These are phyloP conservation scores for Bolinopsis microptera DNA, from an alignment of 37 sponge, comb jelly and placozoan genomes.

Conservation along the genomic window DNA sequence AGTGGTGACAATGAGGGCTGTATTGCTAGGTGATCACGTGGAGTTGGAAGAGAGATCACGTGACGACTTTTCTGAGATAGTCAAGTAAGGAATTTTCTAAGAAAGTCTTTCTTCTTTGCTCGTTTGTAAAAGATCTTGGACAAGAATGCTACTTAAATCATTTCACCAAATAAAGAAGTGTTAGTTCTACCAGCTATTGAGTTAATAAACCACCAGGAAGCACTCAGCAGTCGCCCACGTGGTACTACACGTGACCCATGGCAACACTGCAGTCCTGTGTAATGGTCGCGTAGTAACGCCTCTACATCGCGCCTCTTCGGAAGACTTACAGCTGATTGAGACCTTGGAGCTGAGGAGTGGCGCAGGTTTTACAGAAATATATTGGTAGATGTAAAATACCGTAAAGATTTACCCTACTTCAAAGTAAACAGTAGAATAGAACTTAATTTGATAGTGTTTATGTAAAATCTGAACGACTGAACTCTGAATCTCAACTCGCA, in stretches of 20 bases:
- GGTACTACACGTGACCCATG: neutral
- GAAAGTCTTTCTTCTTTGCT: too few relatives aligned
- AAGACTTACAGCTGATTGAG: constrained; percentile 27
- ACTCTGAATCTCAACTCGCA: too few relatives aligned
- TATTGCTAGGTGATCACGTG: neutral
- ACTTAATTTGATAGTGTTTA: too few relatives aligned
- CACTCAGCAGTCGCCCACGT: constrained; percentile 42
- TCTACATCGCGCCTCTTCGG: neutral
- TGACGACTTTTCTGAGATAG: neutral
- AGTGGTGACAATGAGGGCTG: neutral
- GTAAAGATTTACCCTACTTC: too few relatives aligned
- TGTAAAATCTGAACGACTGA: too few relatives aligned
- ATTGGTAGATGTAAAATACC: neutral
- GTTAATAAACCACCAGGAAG: neutral
- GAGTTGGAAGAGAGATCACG: neutral
- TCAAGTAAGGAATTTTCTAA: constrained; percentile 41
- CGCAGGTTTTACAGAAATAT: neutral
- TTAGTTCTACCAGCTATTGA: too few relatives aligned
- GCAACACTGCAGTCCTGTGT: neutral
- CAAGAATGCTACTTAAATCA: too few relatives aligned
- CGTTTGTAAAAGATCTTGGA: too few relatives aligned
- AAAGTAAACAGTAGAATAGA: too few relatives aligned
- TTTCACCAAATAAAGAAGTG: too few relatives aligned
- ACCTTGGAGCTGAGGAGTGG: neutral
- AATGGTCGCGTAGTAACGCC: constrained; percentile 49